Conservation (phyloP, 92 coral and sea anemone genomes). For the Phymanthus crucifer region DNA sequence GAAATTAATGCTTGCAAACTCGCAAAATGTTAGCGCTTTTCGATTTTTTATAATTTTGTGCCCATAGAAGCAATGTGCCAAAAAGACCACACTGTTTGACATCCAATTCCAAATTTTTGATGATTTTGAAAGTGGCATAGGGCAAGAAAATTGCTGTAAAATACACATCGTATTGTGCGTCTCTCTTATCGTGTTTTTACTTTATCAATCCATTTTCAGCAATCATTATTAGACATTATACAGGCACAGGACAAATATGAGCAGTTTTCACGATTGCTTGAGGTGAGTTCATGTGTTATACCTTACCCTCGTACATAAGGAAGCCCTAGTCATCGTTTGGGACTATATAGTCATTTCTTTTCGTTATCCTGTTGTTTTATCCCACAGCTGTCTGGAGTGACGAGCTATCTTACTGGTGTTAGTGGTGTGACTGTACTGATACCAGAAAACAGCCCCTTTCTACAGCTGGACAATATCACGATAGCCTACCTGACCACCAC, state of each 20-base stretch:
- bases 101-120: too few species aligned
- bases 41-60: too few species aligned
- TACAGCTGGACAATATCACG: constrained; percentile 46
- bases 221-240: background rate
- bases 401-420: constrained; percentile 36
- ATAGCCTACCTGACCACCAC: constrained; percentile 49
- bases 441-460: constrained; percentile 67
- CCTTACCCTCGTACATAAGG: too few species aligned
- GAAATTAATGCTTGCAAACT: too few species aligned
- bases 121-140: too few species aligned
- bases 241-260: background rate
- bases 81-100: too few species aligned
- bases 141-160: too few species aligned
- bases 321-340: too few species aligned
- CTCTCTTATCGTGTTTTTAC: background rate
- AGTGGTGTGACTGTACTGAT: constrained; percentile 53
- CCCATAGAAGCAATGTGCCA: too few species aligned
- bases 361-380: background rate
- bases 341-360: background rate
- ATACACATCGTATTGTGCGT: background rate
- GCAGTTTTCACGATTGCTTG: background rate
- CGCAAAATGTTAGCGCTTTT: too few species aligned
- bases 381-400: constrained; percentile 57
- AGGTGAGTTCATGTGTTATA: too few species aligned
- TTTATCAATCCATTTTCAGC: background rate